Base-by-base conservation (phyloP, 1,140 invertebrate species). In the Zaprionus nigranus region DNA sequence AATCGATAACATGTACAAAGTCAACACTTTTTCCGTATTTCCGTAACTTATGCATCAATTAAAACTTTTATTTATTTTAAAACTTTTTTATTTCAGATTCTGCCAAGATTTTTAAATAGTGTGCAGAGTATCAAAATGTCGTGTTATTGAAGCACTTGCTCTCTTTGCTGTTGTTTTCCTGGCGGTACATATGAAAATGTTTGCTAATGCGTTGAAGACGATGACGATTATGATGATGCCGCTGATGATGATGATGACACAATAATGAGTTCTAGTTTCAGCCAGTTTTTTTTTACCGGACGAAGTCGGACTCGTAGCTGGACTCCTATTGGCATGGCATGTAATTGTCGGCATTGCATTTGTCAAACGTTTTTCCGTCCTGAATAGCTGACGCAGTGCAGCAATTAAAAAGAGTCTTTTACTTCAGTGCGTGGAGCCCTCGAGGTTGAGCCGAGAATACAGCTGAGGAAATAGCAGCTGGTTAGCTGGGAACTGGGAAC, bases 261-360 rank as follows among this genome's bases (percentile, higher is more conserved):
- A 78, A 78, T 86, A 86, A 86, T 86, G 80, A 86, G 83, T 81
- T 87, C 84, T 88, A 83, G 82, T 87, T 82, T 67, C 60, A 66
- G 20, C 46, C 46, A 24, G 46, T 51, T 51, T 24, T 24, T 24
- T 24, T 51, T 20, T 5, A 12, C 17, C 9, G 43, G 2, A 46
- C 46, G 46, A 3, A 57, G 28, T 58, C 20, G 46, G 20, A 51
- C 20, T 51, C 5, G 17, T 20, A 57, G 56, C 34, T 36, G 17
- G 28, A 53, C 71, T 72, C 73, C 66, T 67, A 69, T 82, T 82
- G 57, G 79, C 72, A 77, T 78, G 76, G 75, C 84, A 77, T 81
- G 85, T 87, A 87, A 87, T 87, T 87, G 83, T 88, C 86, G 84
- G 85, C 81, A 88, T 87, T 84, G 84, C 85, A 87, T 87, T 87